A percentile compares a stretch with the other conserved stretches of the same genome.
Conservation (phyloP, 2,888 invertebrate genomes). For the Patella pellucida region DNA sequence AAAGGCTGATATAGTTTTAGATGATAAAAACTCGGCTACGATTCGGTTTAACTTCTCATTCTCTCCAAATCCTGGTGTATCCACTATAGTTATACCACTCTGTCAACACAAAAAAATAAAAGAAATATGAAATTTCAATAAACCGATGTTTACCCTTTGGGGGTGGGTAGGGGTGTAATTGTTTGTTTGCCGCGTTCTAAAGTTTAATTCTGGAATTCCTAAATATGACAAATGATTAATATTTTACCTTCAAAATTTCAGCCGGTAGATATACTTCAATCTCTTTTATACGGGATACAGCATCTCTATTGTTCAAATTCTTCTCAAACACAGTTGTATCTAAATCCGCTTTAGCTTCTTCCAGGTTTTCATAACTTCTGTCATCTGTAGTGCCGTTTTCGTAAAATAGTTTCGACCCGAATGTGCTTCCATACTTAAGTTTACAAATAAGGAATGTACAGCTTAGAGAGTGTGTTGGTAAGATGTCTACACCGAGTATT, state of each 20-base stretch:
- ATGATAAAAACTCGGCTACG: conserved; percentile 52
- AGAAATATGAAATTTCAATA: background rate
- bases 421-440: conserved; percentile 42
- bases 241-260: conserved; percentile 36
- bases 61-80: conserved; percentile 66
- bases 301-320: conserved; percentile 22
- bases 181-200: too few species aligned
- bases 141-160: background rate
- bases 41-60: conserved; percentile 56
- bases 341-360: conserved; percentile 16
- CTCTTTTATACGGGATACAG: conserved; percentile 24
- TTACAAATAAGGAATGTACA: conserved; percentile 60
- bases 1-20: conserved; percentile 54
- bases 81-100: conserved; percentile 62
- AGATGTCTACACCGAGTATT: conserved; percentile 50
- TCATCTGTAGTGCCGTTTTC: conserved; percentile 21
- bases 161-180: too few species aligned
- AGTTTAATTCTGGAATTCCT: too few species aligned
- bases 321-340: conserved; percentile 17
- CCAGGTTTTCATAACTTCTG: conserved; percentile 17
- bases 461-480: conserved; percentile 53
- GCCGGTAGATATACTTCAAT: conserved; percentile 40
- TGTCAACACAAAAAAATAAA: conserved; percentile 30
- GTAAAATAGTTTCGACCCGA: conserved; percentile 39
- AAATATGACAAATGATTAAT: too few species aligned